Evolutionary conservation across 1,140 invertebrate species (phyloP), one percentile per base, ranked within the genome.

Genomic region (Panagrolaimus sp.): DNA sequence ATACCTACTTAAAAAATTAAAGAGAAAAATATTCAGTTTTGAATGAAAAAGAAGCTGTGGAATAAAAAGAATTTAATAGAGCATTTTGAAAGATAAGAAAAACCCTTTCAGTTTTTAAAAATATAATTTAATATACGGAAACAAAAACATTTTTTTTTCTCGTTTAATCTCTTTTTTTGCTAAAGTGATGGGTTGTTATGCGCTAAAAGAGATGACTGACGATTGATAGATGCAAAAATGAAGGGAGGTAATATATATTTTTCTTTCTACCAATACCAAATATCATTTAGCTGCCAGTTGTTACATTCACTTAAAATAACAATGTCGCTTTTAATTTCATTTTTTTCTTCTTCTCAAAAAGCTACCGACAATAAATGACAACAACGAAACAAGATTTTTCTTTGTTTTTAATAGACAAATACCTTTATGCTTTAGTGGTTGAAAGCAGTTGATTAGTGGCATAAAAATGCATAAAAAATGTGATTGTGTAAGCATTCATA

Each of bases 241-340:
- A 27, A 57, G 4, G 51, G 51, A 57, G 27, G 31, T 2, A 7
- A 38, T 38, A 2, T 38, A 4, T 38, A 2, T 38, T 38, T 38
- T 7, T 38, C 7, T 38, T 38, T 38, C 31, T 38, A 38, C 31
- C 51, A 57, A 57, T 27, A 27, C 27, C 51, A 27, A 57, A 11
- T 20, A 27, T 27, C 51, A 25, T 25, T 27, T 27, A 57, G 51
- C 13, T 27, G 51, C 51, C 51, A 57, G 51, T 57, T 57, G 51
- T 57, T 57, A 57, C 51, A 57, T 57, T 27, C 51, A 57, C 51
- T 57, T 38, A 57, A 57, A 57, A 57, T 57, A 57, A 57, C 51
- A 57, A 57, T 57, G 51, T 57, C 51, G 51, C 51, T 57, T 57
- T 27, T 27, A n/a, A 57, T 57, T 27, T 20, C 51, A 25, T 57